Evolutionary conservation across 2,797 vertebrate species (phyloP), one percentile per base, ranked within the genome.

Genomic region (Enteromius anoplus): DNA sequence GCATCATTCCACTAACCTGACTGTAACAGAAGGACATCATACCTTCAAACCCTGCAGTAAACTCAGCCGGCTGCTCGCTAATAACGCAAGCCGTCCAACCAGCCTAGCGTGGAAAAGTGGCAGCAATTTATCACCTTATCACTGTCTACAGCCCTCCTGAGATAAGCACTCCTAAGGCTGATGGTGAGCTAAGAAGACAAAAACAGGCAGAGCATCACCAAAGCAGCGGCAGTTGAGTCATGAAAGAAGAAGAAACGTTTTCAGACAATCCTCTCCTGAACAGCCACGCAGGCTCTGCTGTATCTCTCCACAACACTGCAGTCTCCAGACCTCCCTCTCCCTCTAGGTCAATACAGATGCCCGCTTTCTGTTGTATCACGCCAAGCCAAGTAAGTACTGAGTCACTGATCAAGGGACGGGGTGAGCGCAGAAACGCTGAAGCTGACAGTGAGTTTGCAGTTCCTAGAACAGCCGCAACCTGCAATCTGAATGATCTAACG

Each of bases 311-410:
- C 60, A 66, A 78, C 73, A 76, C 78, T 60, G 70, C 83, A 84
- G 80, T 77, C 78, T 81, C 78, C 71, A 76, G 72, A 69, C 65
- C 80, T 78, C 70, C 8, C 79, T 51, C 60, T 75, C 65, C 65
- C 55, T 72, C 60, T 75, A 70, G 60, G 53, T 84, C 81, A 84
- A 65, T 77, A 83, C 60, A 42, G 29, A 83, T 51, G 82, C 75
- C 60, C 15, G 45, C 45, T 81, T 88, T 86, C 76, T 88, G 87
- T 86, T 88, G 87, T 86, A 84, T 88, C 87, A 87, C 72, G 37
- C 60, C 81, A 87, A 70, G 37, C 26, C 55, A 75, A 26, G 51
- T 47, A 73, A 55, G 26, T 49, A 51, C 72, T 58, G 55, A 86
- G 81, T 66, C 45, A 66, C 82, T 87, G 82, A 84, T 83, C 71